Evolutionary conservation across 1,140 invertebrate genomes (phyloP).

Genomic region (Coptotermes formosanus): DNA sequence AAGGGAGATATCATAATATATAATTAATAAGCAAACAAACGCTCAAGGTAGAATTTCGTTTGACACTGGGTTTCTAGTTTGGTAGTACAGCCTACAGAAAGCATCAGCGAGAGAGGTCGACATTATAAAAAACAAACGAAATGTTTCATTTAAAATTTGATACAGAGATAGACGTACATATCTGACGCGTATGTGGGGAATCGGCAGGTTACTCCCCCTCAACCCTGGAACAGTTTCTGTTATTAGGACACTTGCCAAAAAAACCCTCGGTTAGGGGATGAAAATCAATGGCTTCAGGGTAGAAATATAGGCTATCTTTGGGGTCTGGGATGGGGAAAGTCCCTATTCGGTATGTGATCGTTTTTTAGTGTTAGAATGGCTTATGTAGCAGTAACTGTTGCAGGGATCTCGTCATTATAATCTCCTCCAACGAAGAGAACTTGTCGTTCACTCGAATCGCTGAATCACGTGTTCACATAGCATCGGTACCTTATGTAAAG

Average conservation of each 20-base stretch:
- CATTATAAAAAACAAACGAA: background rate
- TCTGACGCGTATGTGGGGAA: background rate
- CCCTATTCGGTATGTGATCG: background rate
- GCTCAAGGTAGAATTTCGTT: too few species aligned
- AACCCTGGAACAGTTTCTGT: slow-evolving; percentile 14
- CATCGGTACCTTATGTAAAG: too few species aligned
- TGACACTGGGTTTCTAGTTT: too few species aligned
- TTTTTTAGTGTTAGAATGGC: background rate
- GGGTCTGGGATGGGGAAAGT: background rate
- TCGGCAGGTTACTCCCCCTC: slow-evolving; percentile 1
- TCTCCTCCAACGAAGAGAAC: too few species aligned
- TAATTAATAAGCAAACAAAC: too few species aligned
- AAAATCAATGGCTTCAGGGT: slow-evolving; percentile 15
- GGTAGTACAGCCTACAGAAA: too few species aligned
- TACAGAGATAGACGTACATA: background rate
- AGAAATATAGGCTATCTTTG: slow-evolving; percentile 19
- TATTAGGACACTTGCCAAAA: slow-evolving; percentile 18
- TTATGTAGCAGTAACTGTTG: background rate
- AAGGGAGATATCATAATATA: too few species aligned
- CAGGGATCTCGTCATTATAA: background rate
- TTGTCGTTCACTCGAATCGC: too few species aligned
- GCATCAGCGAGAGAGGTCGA: too few species aligned
- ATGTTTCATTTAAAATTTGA: background rate
- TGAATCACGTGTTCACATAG: too few species aligned
- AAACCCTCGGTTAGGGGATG: slow-evolving; percentile 16